Evolutionary conservation across 1,140 invertebrate species (phyloP), one percentile per base, ranked within the genome.

Genomic region (Ladona fulva): DNA sequence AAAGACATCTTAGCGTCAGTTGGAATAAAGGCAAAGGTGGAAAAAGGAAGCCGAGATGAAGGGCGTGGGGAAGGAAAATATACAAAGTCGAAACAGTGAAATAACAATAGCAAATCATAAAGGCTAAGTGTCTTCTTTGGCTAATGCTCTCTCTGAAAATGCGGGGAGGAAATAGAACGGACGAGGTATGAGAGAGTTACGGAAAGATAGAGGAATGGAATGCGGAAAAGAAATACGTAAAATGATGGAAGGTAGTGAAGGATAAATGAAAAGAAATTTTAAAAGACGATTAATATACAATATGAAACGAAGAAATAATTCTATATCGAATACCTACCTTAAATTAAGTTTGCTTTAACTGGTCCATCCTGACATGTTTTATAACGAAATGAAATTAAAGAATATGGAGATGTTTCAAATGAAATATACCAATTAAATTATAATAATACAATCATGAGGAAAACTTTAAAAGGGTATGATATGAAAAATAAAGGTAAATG

Each of bases 121-220:
- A 19, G 25, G 37, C 37, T 5, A 75, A 75, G 74, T 75, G 74
- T 3, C 74, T 42, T 75, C 74, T 24, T 25, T 24, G 74, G 74
- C 74, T 75, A 75, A 75, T 75, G 74, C 74, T 19, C 74, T 42
- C 10, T 42, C 25, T 6, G 37, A 24, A 19, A 75, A 75, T 29
- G 5, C 19, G 19, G 37, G 19, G 19, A 5, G 74, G 44, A 19
- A 52, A 19, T 11, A 19, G 52, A 66, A 66, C 5, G 52, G 52
- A 6, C 5, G 52, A 66, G 52, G 3, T 16, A 12, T 19, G 52
- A 5, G 12, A 66, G 52, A 22, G 12, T 19, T 3, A 16, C 5
- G n/a, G 12, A 22, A 12, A 3, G 52, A 22, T 12, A 66, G 52
- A 5, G 52, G 3, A 12, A 12, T 66, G 52, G 12, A 66, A 66